These are phyloP conservation scores for Limnephilus lunatus DNA, from an alignment of 2,888 invertebrate genomes.

Conservation along the genomic window DNA sequence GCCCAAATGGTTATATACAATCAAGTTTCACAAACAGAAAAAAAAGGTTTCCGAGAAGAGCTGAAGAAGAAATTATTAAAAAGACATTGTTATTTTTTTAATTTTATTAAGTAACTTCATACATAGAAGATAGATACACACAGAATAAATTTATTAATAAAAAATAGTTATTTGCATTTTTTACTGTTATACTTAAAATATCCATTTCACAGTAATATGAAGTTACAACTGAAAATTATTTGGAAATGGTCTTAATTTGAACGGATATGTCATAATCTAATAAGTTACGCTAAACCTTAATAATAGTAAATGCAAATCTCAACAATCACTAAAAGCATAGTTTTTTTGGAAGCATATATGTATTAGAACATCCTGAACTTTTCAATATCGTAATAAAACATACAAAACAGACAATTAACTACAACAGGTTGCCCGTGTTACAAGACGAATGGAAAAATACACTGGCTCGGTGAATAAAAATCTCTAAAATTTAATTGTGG, in stretches of 20 bases:
- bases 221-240: conserved; percentile 5
- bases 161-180: conserved; percentile 21
- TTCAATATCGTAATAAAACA: background rate
- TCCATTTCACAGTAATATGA: background rate
- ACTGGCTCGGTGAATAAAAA: background rate
- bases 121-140: background rate
- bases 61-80: background rate
- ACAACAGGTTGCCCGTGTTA: background rate
- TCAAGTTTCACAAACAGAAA: background rate
- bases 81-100: background rate
- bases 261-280: background rate
- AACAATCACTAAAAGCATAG: conserved; percentile 24
- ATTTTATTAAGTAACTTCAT: conserved; percentile 29
- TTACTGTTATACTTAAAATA: background rate
- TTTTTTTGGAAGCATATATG: background rate
- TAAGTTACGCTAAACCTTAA: conserved; percentile 17
- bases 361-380: background rate
- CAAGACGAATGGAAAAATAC: background rate
- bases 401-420: background rate
- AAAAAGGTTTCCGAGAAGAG: background rate
- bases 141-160: conserved; percentile 19
- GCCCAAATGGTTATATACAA: too few species aligned
- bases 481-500: background rate
- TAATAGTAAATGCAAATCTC: conserved; percentile 33
- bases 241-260: background rate